Conservation (phyloP, 1,140 invertebrate genomes). For the Drosophila simulans region DNA sequence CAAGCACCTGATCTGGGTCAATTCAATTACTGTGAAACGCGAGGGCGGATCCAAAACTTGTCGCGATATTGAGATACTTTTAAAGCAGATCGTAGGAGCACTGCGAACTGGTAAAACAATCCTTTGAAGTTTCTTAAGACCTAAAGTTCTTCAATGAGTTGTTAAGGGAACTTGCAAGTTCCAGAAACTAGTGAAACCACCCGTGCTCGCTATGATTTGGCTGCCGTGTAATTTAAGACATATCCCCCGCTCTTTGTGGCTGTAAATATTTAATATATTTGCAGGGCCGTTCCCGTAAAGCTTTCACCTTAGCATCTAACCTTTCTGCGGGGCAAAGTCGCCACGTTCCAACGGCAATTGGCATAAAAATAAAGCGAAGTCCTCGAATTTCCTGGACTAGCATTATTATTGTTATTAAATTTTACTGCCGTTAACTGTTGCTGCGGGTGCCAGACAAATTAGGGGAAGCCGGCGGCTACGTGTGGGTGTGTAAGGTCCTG, state of each 20-base stretch:
- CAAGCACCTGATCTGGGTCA: constrained; percentile 48
- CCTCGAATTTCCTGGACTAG: constrained; percentile 58
- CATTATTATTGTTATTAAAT: constrained; percentile 82
- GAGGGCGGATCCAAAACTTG: not conserved
- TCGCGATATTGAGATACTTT: not conserved
- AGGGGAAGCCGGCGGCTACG: constrained; percentile 1
- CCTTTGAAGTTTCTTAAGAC: too few species aligned
- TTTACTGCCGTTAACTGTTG: constrained; percentile 78
- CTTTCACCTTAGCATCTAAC: constrained; percentile 21
- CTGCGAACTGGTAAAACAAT: too few species aligned
- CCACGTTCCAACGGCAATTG: constrained; percentile 15
- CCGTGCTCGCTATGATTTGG: constrained; percentile 17
- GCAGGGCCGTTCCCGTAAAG: constrained; percentile 62
- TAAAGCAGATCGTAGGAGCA: not conserved
- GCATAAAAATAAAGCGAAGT: constrained; percentile 68
- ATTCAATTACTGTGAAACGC: constrained; percentile 61
- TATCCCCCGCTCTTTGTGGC: constrained; percentile 57
- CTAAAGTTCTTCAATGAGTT: too few species aligned
- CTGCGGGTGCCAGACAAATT: constrained; percentile 60
- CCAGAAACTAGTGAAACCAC: not conserved
- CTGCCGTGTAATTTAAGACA: constrained; percentile 65
- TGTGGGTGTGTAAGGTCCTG: constrained; percentile 4
- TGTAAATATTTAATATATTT: constrained; percentile 76
- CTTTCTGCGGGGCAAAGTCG: not conserved
- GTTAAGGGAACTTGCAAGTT: too few species aligned